Conservation (phyloP, 2,888 invertebrate species). For the Stenodera caucasica region DNA sequence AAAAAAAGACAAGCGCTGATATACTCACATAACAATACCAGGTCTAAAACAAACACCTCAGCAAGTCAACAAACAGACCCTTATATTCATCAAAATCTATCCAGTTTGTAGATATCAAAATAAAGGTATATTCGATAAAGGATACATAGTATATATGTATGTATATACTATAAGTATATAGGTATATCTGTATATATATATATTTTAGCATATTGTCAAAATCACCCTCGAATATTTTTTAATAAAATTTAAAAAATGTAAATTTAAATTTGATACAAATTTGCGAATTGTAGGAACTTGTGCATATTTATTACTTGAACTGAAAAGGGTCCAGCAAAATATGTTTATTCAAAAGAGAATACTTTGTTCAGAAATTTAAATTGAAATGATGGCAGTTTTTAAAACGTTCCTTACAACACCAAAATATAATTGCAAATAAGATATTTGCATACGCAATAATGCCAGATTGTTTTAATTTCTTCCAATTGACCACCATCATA, state of each 20-base stretch:
- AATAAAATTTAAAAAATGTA: slow-evolving; percentile 51
- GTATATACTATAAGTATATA: no score
- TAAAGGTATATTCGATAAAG: slow-evolving; percentile 8
- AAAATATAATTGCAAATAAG: slow-evolving; percentile 36
- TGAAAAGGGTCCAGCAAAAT: slow-evolving; percentile 47
- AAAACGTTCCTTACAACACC: slow-evolving; percentile 32
- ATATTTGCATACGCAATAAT: slow-evolving; percentile 41
- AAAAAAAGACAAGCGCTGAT: slow-evolving; percentile 7
- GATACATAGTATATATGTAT: no score
- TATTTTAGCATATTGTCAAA: slow-evolving; percentile 7
- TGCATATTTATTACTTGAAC: slow-evolving; percentile 52
- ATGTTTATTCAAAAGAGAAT: slow-evolving; percentile 53
- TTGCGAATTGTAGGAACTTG: slow-evolving; percentile 50
- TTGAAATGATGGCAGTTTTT: slow-evolving; percentile 44
- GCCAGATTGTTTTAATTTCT: slow-evolving; percentile 39
- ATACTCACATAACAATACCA: slow-evolving; percentile 10
- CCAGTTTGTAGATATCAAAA: slow-evolving; percentile 31
- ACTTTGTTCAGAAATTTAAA: slow-evolving; percentile 50
- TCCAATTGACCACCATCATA: slow-evolving; percentile 31
- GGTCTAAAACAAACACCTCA: slow-evolving; percentile 29
- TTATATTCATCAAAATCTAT: slow-evolving; percentile 26
- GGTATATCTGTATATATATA: no score
- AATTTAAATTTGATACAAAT: slow-evolving; percentile 53
- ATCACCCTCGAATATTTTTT: slow-evolving; percentile 31
- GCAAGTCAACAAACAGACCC: slow-evolving; percentile 20